Conservation (phyloP, 2,888 invertebrate genomes). For the Rosalia funebris region DNA sequence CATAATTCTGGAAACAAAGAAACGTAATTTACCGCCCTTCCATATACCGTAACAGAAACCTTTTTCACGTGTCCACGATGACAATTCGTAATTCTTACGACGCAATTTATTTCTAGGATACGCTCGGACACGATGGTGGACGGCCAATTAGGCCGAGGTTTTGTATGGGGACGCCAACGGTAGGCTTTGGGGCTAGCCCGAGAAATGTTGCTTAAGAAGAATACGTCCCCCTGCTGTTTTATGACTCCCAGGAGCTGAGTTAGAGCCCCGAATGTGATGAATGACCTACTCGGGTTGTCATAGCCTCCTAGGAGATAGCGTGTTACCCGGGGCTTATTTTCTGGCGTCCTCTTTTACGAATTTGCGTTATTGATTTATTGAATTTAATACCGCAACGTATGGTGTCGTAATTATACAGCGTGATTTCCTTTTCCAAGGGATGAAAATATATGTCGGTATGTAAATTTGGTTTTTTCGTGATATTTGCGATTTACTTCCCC, state of each 20-base stretch:
- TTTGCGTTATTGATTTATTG: too few species aligned
- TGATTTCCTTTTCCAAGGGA: too few species aligned
- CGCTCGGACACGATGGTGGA: slow-evolving; percentile 2
- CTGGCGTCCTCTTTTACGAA: too few species aligned
- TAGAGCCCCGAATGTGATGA: slow-evolving; percentile 13
- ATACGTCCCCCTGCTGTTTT: slow-evolving; percentile 13
- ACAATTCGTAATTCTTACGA: slow-evolving; percentile 1
- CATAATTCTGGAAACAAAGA: background rate
- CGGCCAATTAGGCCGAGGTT: slow-evolving; percentile 5
- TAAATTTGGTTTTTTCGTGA: too few species aligned
- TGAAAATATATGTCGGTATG: too few species aligned
- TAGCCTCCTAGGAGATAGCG: slow-evolving; percentile 9
- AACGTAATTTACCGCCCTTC: background rate
- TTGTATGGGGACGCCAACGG: background rate
- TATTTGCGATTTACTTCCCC: too few species aligned
- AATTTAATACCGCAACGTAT: too few species aligned
- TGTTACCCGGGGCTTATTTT: background rate
- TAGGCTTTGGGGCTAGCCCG: too few species aligned
- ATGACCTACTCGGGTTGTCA: slow-evolving; percentile 18
- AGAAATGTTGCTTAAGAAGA: slow-evolving; percentile 15
- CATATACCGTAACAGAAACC: background rate
- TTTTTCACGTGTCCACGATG: background rate
- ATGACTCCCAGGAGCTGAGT: slow-evolving; percentile 14
- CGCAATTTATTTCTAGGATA: slow-evolving; percentile 16
- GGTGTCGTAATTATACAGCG: too few species aligned